These are phyloP conservation scores for Acipenser oxyrinchus DNA, from an alignment of 2,797 vertebrate species.

Conservation along the genomic window DNA sequence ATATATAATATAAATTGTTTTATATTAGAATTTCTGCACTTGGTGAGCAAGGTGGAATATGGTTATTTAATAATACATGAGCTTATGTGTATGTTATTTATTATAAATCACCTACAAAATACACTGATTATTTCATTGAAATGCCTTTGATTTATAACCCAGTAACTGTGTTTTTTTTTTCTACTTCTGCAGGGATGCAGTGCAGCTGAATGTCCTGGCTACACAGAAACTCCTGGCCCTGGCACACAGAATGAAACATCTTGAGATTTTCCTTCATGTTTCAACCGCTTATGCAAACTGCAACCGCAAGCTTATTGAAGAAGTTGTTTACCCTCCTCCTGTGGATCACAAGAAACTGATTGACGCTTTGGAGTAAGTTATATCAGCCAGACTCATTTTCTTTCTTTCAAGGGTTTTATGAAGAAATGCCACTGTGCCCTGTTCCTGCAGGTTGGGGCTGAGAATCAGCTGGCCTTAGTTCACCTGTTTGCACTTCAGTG, in stretches of 20 bases:
- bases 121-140: no score
- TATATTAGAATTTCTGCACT: no score
- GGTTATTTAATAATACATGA: no score
- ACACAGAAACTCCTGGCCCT: constrained; percentile 81
- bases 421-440: neutral
- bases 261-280: constrained; percentile 86
- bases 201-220: constrained; percentile 90
- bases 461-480: no score
- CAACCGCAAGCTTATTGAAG: constrained; percentile 85
- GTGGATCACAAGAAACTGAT: constrained; percentile 90
- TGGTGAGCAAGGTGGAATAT: no score
- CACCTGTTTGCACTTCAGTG: no score
- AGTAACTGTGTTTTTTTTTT: neutral
- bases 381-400: neutral
- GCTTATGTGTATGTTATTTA: neutral
- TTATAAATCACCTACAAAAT: neutral
- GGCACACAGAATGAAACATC: constrained; percentile 80
- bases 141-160: neutral
- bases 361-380: constrained; percentile 81
- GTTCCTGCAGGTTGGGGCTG: no score
- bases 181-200: constrained; percentile 68
- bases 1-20: no score
- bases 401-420: constrained; percentile 1
- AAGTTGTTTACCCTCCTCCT: constrained; percentile 83
- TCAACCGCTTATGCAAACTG: constrained; percentile 95